Conservation (phyloP, 2,888 invertebrate genomes). For the Xanthorhoe spadicearia region DNA sequence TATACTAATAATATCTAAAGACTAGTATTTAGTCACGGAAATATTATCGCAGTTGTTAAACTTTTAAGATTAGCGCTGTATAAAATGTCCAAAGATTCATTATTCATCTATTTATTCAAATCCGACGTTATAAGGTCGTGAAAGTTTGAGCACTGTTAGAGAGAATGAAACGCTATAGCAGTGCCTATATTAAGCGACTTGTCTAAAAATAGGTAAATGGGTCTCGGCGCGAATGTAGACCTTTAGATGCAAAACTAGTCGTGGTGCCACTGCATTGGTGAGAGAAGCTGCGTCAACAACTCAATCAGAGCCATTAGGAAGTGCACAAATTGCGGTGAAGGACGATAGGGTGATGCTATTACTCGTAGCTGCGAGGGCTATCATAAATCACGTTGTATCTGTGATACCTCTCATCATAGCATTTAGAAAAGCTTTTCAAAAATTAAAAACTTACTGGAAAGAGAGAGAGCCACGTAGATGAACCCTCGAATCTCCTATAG, state of each 20-base stretch:
- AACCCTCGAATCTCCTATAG: neutral
- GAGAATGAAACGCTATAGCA: no score
- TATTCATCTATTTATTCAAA: no score
- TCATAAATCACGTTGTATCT: neutral
- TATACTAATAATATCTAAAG: no score
- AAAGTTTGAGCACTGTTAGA: no score
- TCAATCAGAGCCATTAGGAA: conserved; percentile 28
- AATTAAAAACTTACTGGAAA: neutral
- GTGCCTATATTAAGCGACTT: neutral
- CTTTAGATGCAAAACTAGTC: conserved; percentile 1
- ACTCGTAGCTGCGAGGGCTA: neutral
- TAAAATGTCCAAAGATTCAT: no score
- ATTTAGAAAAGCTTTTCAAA: neutral
- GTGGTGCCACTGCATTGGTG: conserved; percentile 15
- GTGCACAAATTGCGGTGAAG: conserved; percentile 29
- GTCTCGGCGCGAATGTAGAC: conserved; percentile 4
- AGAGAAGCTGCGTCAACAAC: conserved; percentile 22
- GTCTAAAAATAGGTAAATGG: neutral
- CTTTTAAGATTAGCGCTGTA: no score
- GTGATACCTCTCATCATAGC: neutral
- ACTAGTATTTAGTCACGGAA: no score
- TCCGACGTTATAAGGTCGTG: no score
- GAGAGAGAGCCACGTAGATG: neutral
- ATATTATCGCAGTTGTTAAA: no score
- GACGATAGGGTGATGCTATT: conserved; percentile 19